These are phyloP conservation scores for Phaetusa simplex DNA, from an alignment of 2,113 vertebrate genomes.

Conservation along the genomic window DNA sequence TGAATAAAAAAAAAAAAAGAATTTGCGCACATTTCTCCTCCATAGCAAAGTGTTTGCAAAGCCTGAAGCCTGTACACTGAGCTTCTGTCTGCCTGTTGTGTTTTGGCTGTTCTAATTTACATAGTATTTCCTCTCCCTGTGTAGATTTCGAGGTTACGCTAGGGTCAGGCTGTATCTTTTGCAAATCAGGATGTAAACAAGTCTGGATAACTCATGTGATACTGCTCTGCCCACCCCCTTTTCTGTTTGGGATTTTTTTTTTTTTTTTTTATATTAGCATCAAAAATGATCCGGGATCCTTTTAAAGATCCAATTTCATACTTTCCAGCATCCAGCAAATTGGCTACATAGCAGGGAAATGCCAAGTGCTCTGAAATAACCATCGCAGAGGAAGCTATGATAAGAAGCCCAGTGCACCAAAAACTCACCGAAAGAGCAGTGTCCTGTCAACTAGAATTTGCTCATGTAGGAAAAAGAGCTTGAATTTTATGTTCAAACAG, in stretches of 20 bases:
- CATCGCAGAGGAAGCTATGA: background rate
- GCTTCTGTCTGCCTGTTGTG: slow-evolving; percentile 20
- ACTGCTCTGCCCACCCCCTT: background rate
- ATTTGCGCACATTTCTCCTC: background rate
- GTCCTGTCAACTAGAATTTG: background rate
- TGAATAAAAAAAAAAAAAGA: background rate
- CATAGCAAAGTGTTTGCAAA: background rate
- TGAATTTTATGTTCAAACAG: background rate
- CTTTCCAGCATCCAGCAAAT: slow-evolving; percentile 9
- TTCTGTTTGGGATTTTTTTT: background rate
- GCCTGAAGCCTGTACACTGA: background rate
- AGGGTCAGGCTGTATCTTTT: slow-evolving; percentile 49
- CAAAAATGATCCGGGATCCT: background rate
- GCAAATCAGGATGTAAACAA: slow-evolving; percentile 67
- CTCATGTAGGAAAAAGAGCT: background rate
- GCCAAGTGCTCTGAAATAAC: slow-evolving; percentile 32
- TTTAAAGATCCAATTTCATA: slow-evolving; percentile 30
- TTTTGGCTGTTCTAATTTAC: slow-evolving; percentile 53
- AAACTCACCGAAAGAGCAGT: background rate
- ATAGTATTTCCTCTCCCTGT: slow-evolving; percentile 54
- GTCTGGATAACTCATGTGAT: slow-evolving; percentile 16
- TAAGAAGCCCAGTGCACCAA: background rate
- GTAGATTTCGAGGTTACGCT: slow-evolving; percentile 26
- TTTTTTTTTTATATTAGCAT: slow-evolving; percentile 36
- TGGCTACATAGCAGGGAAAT: slow-evolving; percentile 9